Percentiles rank a stretch among this genome's conserved stretches.
Evolutionary conservation across 2,888 invertebrate genomes (phyloP).

Genomic region (Hemicrepidius hirtus): DNA sequence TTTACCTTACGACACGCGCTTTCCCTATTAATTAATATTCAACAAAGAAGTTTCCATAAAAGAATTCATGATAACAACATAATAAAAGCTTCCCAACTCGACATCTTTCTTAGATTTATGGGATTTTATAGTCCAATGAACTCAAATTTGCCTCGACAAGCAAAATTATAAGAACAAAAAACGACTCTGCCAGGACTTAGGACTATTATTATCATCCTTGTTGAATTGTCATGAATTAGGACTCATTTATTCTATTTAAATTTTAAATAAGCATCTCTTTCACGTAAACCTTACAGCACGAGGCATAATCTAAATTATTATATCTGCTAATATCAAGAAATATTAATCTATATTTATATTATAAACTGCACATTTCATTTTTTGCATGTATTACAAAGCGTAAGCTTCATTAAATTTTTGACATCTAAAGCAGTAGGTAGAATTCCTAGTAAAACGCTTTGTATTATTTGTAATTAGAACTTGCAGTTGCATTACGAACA

Average conservation of each 20-base stretch:
- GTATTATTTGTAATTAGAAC: conserved; percentile 15
- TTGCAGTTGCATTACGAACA: conserved; percentile 1
- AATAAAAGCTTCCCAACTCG: conserved; percentile 41
- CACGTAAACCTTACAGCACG: too few relatives aligned
- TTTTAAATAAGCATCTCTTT: neutral
- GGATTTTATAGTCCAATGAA: conserved; percentile 24
- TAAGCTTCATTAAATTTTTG: conserved; percentile 9
- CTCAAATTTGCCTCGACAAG: conserved; percentile 31
- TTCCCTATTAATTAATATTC: conserved; percentile 61
- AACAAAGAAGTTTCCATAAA: conserved; percentile 53
- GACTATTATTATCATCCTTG: conserved; percentile 1
- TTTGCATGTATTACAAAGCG: neutral
- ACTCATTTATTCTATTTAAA: neutral
- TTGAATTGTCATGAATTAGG: neutral
- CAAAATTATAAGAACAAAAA: conserved; percentile 20
- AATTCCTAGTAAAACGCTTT: conserved; percentile 11
- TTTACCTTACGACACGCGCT: conserved; percentile 59
- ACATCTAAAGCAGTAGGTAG: neutral
- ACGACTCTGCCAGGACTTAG: neutral
- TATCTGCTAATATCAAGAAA: too few relatives aligned
- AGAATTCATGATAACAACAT: conserved; percentile 54
- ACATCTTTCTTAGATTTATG: conserved; percentile 38
- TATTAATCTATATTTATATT: too few relatives aligned
- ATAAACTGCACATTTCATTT: too few relatives aligned
- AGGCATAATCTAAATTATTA: too few relatives aligned